These are phyloP conservation scores for Oithona nana DNA, from an alignment of 2,888 invertebrate species.

Conservation along the genomic window DNA sequence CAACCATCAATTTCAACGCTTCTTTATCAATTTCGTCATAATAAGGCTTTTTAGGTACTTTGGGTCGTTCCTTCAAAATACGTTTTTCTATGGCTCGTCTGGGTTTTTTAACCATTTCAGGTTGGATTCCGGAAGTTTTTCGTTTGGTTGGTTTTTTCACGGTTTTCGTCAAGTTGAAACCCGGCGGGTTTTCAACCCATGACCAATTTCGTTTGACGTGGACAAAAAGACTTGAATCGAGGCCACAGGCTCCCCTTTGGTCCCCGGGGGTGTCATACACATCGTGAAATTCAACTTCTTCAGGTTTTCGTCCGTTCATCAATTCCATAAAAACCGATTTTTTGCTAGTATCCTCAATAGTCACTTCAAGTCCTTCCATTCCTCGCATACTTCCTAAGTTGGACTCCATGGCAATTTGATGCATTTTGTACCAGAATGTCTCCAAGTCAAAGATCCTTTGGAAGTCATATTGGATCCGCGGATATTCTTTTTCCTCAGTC, in stretches of 20 bases:
- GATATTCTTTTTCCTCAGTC: slow-evolving; percentile 39
- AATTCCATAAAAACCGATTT: slow-evolving; percentile 20
- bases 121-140: not conserved
- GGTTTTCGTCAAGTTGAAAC: not conserved
- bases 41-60: slow-evolving; percentile 23
- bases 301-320: slow-evolving; percentile 12
- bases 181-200: not conserved
- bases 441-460: slow-evolving; percentile 33
- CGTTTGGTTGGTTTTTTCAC: not conserved
- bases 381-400: slow-evolving; percentile 33
- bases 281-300: slow-evolving; percentile 19
- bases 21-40: slow-evolving; percentile 44
- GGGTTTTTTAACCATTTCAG: not conserved
- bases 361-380: slow-evolving; percentile 20
- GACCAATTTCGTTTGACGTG: slow-evolving; percentile 25
- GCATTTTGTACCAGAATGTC: slow-evolving; percentile 36
- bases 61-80: slow-evolving; percentile 6
- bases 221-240: slow-evolving; percentile 47
- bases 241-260: slow-evolving; percentile 46
- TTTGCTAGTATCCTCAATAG: slow-evolving; percentile 23
- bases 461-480: slow-evolving; percentile 37
- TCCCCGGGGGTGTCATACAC: slow-evolving; percentile 37
- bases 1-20: slow-evolving; percentile 40
- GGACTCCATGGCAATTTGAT: slow-evolving; percentile 45
- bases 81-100: not conserved